Conservation (phyloP, 2,888 invertebrate genomes). For the Idaea aversata region DNA sequence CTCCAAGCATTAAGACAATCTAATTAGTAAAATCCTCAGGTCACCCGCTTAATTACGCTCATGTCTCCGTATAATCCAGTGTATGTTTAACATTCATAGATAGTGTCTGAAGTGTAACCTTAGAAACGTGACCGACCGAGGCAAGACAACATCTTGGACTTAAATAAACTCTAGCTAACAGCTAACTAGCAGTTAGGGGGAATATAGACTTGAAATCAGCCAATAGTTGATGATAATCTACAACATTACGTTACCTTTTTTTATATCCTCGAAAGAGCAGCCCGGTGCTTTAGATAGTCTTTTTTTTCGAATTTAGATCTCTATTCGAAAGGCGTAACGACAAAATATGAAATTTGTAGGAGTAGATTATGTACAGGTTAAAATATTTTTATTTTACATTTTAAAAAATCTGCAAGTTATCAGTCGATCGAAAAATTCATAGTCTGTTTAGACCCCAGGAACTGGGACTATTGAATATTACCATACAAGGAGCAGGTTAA, state of each 20-base stretch:
- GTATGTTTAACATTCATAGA: constrained; percentile 16
- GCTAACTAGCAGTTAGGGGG: not conserved
- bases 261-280: no score
- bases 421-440: not conserved
- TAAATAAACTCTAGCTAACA: not conserved
- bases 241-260: no score
- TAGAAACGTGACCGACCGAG: constrained; percentile 25
- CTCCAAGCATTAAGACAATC: not conserved
- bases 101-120: constrained; percentile 12
- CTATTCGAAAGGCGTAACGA: no score
- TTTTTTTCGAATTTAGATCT: no score
- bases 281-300: no score
- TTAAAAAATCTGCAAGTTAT: not conserved
- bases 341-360: no score
- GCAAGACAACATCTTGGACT: not conserved
- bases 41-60: constrained; percentile 14
- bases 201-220: not conserved
- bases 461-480: constrained; percentile 18
- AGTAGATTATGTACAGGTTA: no score
- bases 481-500: constrained; percentile 29
- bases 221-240: not conserved
- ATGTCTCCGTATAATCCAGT: constrained; percentile 14
- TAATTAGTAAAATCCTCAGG: not conserved
- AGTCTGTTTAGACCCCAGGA: not conserved
- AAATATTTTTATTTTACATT: no score